Evolutionary conservation across 1,140 invertebrate genomes (phyloP).

Genomic region (Drosophila persimilis): DNA sequence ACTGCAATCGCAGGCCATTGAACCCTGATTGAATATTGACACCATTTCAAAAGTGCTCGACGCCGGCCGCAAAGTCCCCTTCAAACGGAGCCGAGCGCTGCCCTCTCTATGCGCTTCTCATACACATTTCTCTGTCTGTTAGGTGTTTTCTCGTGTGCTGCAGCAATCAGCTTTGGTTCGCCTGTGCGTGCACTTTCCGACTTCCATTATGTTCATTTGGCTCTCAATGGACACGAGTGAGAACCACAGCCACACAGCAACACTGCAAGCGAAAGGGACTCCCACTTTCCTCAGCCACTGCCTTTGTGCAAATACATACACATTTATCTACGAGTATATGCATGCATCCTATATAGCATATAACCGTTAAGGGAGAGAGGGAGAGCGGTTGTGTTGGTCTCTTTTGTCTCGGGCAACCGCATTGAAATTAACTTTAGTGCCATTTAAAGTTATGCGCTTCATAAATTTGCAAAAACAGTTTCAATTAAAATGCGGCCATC

Average conservation of each 20-base stretch:
- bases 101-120: slow-evolving; percentile 8
- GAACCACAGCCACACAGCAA: slow-evolving; percentile 21
- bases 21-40: slow-evolving; percentile 53
- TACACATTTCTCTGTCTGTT: background rate
- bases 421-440: slow-evolving; percentile 81
- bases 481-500: slow-evolving; percentile 81
- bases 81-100: slow-evolving; percentile 7
- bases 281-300: slow-evolving; percentile 30
- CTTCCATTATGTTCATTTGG: slow-evolving; percentile 27
- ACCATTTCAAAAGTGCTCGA: slow-evolving; percentile 11
- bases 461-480: slow-evolving; percentile 81
- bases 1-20: slow-evolving; percentile 54
- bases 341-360: background rate
- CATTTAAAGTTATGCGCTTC: slow-evolving; percentile 81
- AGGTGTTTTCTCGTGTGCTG: background rate
- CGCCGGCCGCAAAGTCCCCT: slow-evolving; percentile 12
- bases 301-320: slow-evolving; percentile 28
- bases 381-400: slow-evolving; percentile 3
- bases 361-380: background rate
- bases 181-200: slow-evolving; percentile 25
- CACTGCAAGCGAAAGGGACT: no score
- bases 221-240: slow-evolving; percentile 13
- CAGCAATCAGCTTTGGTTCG: slow-evolving; percentile 30
- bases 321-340: background rate
- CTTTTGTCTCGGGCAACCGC: slow-evolving; percentile 65